Base-by-base conservation (phyloP, 2,888 invertebrate genomes). In the Pseudococcus viburni region DNA sequence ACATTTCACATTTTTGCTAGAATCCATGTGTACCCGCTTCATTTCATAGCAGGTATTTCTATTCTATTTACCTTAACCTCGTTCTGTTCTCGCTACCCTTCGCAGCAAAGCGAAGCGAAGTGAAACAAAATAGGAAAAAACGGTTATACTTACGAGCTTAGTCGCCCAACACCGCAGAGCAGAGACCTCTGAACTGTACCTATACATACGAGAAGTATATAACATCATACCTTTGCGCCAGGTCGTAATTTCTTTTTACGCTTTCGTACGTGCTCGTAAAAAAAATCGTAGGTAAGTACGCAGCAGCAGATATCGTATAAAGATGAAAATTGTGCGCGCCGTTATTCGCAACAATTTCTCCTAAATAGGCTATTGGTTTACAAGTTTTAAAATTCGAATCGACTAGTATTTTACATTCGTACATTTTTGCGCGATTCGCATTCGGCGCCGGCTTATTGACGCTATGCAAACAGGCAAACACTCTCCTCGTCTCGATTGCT, bases 381-480 rank as follows among this genome's bases (percentile, higher is more conserved):
- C 22, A 68, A 68, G 22, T 68, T 68, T 68, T 68, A 22, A 68
- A 68, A 68, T 68, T 19, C 26, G 68, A 68, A 68, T 68, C 68
- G 68, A 68, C 68, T 0, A 68, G 26, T 8, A 68, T 11, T 64
- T 64, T 68, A 68, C 68, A 68, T 68, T 26, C 11, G 26, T 55
- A 51, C 15, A 55, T 55, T 55, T 55, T 55, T 55, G n/a, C 55
- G 55, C 55, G 55, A 68, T 68, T 68, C 68, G 22, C 11, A 68
- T 68, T 19, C 68, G 68, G 26, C 68, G 26, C 11, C 68, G 68
- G 26, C 26, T 22, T 68, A 26, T 68, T 15, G 68, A 68, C 68
- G 68, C 26, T 68, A 15, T 26, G 68, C 26, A 68, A 68, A 68
- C 68, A 68, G 22, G 26, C 26, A 68, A 68, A 68, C 68, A 64